Evolutionary conservation across 2,113 vertebrate genomes (phyloP).

Genomic region (Cavia porcellus): DNA sequence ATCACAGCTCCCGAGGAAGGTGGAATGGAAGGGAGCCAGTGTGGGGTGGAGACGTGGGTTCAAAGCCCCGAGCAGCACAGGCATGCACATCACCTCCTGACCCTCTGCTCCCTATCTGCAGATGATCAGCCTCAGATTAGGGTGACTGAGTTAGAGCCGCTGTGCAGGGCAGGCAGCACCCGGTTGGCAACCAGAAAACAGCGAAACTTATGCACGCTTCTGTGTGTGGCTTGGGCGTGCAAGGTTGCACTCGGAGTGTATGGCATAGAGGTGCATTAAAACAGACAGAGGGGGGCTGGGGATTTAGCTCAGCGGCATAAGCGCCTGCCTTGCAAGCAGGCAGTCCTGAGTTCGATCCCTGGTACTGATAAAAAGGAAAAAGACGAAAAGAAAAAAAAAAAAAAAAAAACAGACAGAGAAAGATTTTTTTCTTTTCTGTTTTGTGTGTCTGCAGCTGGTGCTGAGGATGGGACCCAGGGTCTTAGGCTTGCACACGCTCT

Average conservation of each 20-base stretch:
- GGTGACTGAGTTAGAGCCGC: too few species aligned
- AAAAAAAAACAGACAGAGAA: neutral
- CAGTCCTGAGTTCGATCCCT: too few species aligned
- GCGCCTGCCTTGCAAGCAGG: too few species aligned
- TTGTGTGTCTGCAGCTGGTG: neutral
- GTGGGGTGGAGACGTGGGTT: too few species aligned
- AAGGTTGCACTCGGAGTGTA: neutral
- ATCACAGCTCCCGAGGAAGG: neutral
- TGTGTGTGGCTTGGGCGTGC: neutral
- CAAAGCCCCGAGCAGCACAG: neutral
- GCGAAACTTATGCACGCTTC: fast-evolving
- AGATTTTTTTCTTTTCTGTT: neutral
- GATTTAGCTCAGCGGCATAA: too few species aligned
- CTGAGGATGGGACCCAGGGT: neutral
- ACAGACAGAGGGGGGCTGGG: too few species aligned
- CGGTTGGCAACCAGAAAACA: neutral
- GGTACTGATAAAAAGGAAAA: too few species aligned
- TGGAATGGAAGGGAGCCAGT: neutral
- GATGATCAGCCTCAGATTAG: too few species aligned
- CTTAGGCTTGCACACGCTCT: neutral
- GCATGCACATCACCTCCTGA: neutral
- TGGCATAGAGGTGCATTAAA: too few species aligned
- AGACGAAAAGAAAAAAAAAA: too few species aligned
- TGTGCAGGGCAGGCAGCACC: neutral
- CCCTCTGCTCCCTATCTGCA: neutral